These are phyloP conservation scores for Slavum lentiscoides DNA, from an alignment of 2,888 invertebrate genomes.

Conservation along the genomic window DNA sequence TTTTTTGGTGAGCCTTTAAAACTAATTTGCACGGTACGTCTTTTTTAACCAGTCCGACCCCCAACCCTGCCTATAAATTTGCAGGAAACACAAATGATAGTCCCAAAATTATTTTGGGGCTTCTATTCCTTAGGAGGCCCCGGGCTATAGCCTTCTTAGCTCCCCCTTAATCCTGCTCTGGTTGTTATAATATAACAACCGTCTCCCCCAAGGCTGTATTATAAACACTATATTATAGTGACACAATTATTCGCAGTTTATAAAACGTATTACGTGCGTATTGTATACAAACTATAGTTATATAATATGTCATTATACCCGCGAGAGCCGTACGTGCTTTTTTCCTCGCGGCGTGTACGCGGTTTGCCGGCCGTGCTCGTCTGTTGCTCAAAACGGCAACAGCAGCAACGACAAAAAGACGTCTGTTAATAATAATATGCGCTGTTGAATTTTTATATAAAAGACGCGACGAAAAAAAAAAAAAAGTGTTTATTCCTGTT, in stretches of 20 bases:
- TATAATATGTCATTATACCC: no score
- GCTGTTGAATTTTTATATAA: slow-evolving; percentile 3
- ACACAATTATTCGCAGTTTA: slow-evolving; percentile 13
- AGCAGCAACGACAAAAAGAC: slow-evolving; percentile 12
- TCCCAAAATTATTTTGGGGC: no score
- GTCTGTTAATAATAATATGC: neutral
- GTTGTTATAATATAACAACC: no score
- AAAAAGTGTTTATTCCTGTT: slow-evolving; percentile 2
- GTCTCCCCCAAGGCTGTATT: neutral
- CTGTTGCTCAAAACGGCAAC: slow-evolving; percentile 19
- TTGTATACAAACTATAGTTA: neutral
- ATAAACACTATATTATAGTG: no score
- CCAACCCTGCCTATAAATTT: no score
- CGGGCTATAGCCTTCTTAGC: no score
- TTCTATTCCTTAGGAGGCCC: no score
- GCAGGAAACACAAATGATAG: no score
- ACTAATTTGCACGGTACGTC: no score
- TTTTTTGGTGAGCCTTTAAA: no score
- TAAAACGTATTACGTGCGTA: neutral
- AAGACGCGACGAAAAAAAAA: neutral
- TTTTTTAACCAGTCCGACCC: no score
- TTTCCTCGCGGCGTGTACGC: neutral
- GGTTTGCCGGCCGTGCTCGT: neutral
- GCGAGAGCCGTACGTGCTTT: slow-evolving; percentile 13
- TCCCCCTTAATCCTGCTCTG: no score